These are phyloP conservation scores for Muschampia plurimacula DNA, from an alignment of 2,888 invertebrate genomes.

Conservation along the genomic window DNA sequence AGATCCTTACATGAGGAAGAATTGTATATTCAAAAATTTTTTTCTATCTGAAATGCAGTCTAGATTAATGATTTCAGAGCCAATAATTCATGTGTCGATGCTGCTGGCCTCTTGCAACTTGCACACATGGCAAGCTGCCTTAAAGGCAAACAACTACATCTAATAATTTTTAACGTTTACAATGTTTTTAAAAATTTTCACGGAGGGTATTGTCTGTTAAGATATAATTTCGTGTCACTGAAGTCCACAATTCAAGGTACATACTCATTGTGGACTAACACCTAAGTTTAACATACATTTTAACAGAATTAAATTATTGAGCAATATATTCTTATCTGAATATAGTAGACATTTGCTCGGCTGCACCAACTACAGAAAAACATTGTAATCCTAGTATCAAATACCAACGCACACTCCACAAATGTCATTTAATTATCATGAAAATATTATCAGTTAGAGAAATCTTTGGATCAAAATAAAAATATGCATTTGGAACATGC, in stretches of 20 bases:
- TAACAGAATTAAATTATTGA: slow-evolving; percentile 84
- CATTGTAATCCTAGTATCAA: slow-evolving; percentile 77
- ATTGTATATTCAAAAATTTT: background rate
- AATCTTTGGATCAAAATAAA: slow-evolving; percentile 84
- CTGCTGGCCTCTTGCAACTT: slow-evolving; percentile 70
- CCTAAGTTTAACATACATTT: slow-evolving; percentile 81
- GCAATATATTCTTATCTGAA: slow-evolving; percentile 84
- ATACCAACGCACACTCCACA: slow-evolving; percentile 83
- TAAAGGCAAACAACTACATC: slow-evolving; percentile 81
- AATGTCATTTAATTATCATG: slow-evolving; percentile 78
- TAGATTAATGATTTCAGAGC: slow-evolving; percentile 65
- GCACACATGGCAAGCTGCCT: slow-evolving; percentile 68
- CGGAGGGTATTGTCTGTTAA: slow-evolving; percentile 85
- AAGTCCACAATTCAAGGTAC: slow-evolving; percentile 69
- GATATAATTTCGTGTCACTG: slow-evolving; percentile 77
- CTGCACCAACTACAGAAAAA: slow-evolving; percentile 84
- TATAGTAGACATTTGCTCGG: slow-evolving; percentile 84
- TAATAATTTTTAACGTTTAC: slow-evolving; percentile 77
- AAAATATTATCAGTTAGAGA: slow-evolving; percentile 67
- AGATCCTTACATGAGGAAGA: background rate
- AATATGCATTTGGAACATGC: slow-evolving; percentile 81
- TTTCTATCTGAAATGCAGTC: slow-evolving; percentile 54
- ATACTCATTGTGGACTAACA: slow-evolving; percentile 75
- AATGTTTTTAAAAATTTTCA: slow-evolving; percentile 70
- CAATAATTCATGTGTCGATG: slow-evolving; percentile 64